Evolutionary conservation across 2,797 vertebrate species (phyloP).

Genomic region (Scomberomorus guttatus): DNA sequence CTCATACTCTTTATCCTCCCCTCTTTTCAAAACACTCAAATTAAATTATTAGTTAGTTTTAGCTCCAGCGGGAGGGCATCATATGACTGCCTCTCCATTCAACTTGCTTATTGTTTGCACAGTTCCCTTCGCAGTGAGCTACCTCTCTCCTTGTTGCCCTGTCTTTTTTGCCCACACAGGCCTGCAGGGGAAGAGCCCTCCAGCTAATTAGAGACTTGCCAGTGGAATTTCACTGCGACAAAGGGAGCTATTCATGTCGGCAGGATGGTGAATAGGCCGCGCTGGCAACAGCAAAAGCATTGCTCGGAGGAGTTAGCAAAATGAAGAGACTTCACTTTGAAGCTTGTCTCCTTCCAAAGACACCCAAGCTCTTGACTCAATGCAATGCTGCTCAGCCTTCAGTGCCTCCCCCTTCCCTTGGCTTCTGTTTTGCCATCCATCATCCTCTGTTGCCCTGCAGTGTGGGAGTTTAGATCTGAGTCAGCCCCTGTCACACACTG

Average conservation of each 20-base stretch:
- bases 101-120: slow-evolving; percentile 42
- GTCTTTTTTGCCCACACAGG: slow-evolving; percentile 52
- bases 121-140: slow-evolving; percentile 17
- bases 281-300: slow-evolving; percentile 59
- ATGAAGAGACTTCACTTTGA: slow-evolving; percentile 69
- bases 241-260: slow-evolving; percentile 78
- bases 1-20: background rate
- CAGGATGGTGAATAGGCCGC: slow-evolving; percentile 60
- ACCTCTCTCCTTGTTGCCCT: slow-evolving; percentile 37
- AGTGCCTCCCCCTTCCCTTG: background rate
- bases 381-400: slow-evolving; percentile 19
- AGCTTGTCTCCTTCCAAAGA: slow-evolving; percentile 40
- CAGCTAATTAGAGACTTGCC: slow-evolving; percentile 80
- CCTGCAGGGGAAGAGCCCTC: slow-evolving; percentile 71
- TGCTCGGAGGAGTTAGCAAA: slow-evolving; percentile 63
- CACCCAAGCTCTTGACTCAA: slow-evolving; percentile 37
- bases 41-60: slow-evolving; percentile 47
- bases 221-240: slow-evolving; percentile 77
- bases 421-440: slow-evolving; percentile 42
- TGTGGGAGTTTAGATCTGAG: slow-evolving; percentile 21
- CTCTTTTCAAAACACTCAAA: slow-evolving; percentile 31
- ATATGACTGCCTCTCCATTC: slow-evolving; percentile 39
- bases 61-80: slow-evolving; percentile 45
- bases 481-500: slow-evolving; percentile 30
- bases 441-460: slow-evolving; percentile 30